Percentiles rank a stretch among this genome's conserved stretches.
These are phyloP conservation scores for Metallyticus violacea DNA, from an alignment of 2,888 invertebrate species.

Conservation along the genomic window DNA sequence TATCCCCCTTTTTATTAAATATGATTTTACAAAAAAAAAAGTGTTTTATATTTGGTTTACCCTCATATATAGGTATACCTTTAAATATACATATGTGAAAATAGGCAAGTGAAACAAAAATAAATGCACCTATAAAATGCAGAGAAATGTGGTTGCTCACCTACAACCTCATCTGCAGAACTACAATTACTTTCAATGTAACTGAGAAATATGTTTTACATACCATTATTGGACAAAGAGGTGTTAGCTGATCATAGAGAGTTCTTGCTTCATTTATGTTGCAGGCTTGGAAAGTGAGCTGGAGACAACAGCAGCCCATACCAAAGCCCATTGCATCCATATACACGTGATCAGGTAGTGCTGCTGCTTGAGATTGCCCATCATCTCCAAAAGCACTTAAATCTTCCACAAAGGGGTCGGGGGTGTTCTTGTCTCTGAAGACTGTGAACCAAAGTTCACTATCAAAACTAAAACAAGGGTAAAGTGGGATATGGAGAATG, in stretches of 20 bases:
- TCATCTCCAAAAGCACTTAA: conserved; percentile 61
- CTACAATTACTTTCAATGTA: neutral
- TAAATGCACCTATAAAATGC: neutral
- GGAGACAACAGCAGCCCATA: conserved; percentile 98
- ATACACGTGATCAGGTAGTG: conserved; percentile 87
- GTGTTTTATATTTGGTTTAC: too few relatives aligned
- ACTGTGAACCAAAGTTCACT: conserved; percentile 56
- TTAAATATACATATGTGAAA: too few relatives aligned
- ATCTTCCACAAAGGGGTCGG: conserved; percentile 71
- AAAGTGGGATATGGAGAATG: neutral
- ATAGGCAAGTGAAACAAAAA: neutral
- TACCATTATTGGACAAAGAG: conserved; percentile 95
- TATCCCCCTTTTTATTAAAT: too few relatives aligned
- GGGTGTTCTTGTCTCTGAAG: conserved; percentile 84
- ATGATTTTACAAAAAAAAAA: too few relatives aligned
- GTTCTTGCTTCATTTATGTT: conserved; percentile 94
- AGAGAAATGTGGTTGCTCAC: too few relatives aligned
- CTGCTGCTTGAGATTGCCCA: conserved; percentile 59
- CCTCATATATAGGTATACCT: too few relatives aligned
- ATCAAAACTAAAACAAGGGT: conserved; percentile 27
- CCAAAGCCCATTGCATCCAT: conserved; percentile 99
- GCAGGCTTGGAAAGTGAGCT: conserved; percentile 94
- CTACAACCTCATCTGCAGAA: too few relatives aligned
- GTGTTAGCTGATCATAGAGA: conserved; percentile 95
- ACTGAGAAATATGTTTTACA: neutral